Conservation (phyloP, 2,888 invertebrate genomes). For the Chelonus formosanus region DNA sequence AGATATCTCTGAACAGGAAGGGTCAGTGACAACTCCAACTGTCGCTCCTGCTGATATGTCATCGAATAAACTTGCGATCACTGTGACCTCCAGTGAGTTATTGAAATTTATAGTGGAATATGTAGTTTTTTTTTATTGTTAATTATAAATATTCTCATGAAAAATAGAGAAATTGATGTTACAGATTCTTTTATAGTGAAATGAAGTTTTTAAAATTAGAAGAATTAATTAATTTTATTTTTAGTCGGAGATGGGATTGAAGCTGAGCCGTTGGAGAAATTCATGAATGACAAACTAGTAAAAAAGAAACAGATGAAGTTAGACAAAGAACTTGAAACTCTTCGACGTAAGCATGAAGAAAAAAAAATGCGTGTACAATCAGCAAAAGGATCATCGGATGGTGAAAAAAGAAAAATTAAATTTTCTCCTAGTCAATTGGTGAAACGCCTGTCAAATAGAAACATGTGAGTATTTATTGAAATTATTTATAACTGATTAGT, state of each 20-base stretch:
- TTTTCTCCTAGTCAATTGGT: constrained; percentile 79
- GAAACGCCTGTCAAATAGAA: constrained; percentile 80
- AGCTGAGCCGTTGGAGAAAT: constrained; percentile 81
- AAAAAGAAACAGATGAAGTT: constrained; percentile 84
- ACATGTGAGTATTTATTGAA: constrained; percentile 72
- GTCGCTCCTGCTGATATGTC: constrained; percentile 49
- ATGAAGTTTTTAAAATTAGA: neutral
- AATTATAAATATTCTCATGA: no score
- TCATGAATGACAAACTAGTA: constrained; percentile 83
- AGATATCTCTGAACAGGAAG: constrained; percentile 57
- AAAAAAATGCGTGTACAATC: constrained; percentile 72
- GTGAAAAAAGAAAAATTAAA: constrained; percentile 74
- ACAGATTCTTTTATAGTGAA: neutral
- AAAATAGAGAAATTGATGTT: no score
- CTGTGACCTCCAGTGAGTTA: constrained; percentile 52
- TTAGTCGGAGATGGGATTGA: constrained; percentile 67
- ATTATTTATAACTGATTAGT: no score
- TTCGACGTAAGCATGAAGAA: constrained; percentile 85
- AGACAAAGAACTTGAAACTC: constrained; percentile 85
- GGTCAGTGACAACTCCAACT: constrained; percentile 46
- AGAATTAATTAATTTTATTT: constrained; percentile 5
- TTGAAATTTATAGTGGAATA: neutral
- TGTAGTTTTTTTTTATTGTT: no score
- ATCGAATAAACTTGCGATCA: constrained; percentile 55
- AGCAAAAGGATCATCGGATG: constrained; percentile 70